Base-by-base conservation (phyloP, 2,888 invertebrate species). In the Aromia moschata region DNA sequence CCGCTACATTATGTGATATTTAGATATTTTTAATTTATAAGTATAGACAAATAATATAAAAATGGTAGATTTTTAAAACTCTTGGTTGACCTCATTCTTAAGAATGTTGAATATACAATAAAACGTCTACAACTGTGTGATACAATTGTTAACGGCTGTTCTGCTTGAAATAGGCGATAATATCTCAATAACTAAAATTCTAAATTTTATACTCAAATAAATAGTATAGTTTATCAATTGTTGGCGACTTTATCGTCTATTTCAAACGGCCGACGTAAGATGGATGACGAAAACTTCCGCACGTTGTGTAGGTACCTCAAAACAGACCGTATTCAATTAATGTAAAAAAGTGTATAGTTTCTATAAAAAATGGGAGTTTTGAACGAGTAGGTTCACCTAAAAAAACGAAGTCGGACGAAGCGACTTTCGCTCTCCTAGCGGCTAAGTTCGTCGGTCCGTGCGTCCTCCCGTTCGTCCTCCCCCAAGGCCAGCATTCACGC, bases 161-260 rank as follows among this genome's bases (percentile, higher is more conserved):
- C 7, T 17, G n/a, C 41, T 10, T 14, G 38, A 46, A 60, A 60
- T 45, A 49, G 67, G 55, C 47, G 54, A 58, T 36, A 12, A 51
- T 65, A 57, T 40, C 31, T 33, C 54, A 53, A 56, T 58, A 65
- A 61, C 49, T 65, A 63, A 65, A 67, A 67, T 67, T 67, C 67
- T 67, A 67, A 67, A 67, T 67, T 67, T 67, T 67, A 57, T 67
- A 67, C 67, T 61, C 58, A 63, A 62, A 63, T 65, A 62, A 67
- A 64, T 62, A 64, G 62, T 38, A 40, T 65, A 67, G 67, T 56
- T 53, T 53, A 52, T 18, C 30, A 51, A 51, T 58, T 63, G 60
- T 60, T 57, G 37, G 51, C 40, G 47, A 49, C 58, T 64, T 56
- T 51, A 33, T 62, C 58, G 57, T 46, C 67, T 52, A 46, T 47